Evolutionary conservation across 1,140 invertebrate species (phyloP).

Genomic region (Hetaerina americana): DNA sequence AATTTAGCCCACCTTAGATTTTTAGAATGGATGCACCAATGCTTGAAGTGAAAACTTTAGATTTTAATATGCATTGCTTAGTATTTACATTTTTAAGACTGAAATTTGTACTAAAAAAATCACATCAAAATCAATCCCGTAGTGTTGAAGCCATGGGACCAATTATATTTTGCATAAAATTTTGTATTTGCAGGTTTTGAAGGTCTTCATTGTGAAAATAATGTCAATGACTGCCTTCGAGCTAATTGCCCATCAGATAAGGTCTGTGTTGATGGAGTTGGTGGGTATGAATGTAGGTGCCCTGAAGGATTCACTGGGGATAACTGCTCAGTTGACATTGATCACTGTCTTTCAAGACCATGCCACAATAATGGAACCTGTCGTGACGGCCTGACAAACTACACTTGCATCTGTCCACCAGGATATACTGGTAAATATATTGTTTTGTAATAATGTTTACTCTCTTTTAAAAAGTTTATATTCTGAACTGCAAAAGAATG

Average conservation of each 20-base stretch:
- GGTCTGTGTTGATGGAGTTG: constrained; percentile 49
- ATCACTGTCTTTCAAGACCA: constrained; percentile 27
- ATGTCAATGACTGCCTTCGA: constrained; percentile 59
- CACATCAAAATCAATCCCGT: too few relatives aligned
- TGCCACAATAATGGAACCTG: constrained; percentile 42
- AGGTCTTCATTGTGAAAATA: constrained; percentile 61
- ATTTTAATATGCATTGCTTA: too few relatives aligned
- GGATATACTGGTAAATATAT: constrained; percentile 32
- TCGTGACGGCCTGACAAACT: constrained; percentile 33
- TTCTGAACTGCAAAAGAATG: too few relatives aligned
- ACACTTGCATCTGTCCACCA: constrained; percentile 39
- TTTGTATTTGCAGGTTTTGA: constrained; percentile 40
- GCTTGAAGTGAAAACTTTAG: too few relatives aligned
- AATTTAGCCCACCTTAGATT: too few relatives aligned
- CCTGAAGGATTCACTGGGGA: constrained; percentile 58
- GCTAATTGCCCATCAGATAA: constrained; percentile 47
- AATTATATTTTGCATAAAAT: too few relatives aligned
- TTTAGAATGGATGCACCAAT: too few relatives aligned
- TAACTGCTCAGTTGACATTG: constrained; percentile 38
- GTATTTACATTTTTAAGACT: too few relatives aligned
- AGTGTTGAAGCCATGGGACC: too few relatives aligned
- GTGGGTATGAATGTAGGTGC: constrained; percentile 63
- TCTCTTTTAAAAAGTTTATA: too few relatives aligned
- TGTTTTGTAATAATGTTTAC: too few relatives aligned
- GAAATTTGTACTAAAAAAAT: too few relatives aligned